Conservation (phyloP, 2,888 invertebrate species). For the Drosophila antonietae region DNA sequence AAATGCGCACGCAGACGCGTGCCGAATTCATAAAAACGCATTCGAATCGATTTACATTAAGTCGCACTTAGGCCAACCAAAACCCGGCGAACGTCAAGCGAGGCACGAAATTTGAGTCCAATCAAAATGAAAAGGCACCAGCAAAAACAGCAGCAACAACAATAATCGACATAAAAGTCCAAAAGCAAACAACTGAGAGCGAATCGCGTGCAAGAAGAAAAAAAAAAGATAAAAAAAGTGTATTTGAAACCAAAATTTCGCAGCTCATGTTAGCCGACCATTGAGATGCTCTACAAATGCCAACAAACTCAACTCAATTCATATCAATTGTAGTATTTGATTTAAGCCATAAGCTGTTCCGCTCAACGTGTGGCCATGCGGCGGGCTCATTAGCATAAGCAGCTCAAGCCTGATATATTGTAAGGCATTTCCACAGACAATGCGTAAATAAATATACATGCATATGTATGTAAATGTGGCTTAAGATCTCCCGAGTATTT, state of each 20-base stretch:
- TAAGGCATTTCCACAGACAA: not conserved
- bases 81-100: conserved; percentile 42
- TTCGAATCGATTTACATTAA: conserved; percentile 77
- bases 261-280: conserved; percentile 6
- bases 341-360: conserved; percentile 16
- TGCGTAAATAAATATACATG: not conserved
- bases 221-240: not conserved
- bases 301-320: not conserved
- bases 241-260: not conserved
- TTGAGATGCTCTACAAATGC: conserved; percentile 25
- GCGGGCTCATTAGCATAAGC: conserved; percentile 33
- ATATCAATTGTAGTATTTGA: not conserved
- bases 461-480: not conserved
- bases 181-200: conserved; percentile 40
- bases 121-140: conserved; percentile 56
- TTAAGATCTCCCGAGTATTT: not conserved
- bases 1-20: conserved; percentile 82
- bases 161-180: conserved; percentile 28
- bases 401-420: conserved; percentile 45
- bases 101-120: conserved; percentile 69
- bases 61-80: conserved; percentile 55
- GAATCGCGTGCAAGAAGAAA: conserved; percentile 47
- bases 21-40: conserved; percentile 82
- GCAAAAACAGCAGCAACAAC: conserved; percentile 5
- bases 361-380: not conserved